Conservation (phyloP, 1,140 invertebrate species). For the Bombyx mandarina region DNA sequence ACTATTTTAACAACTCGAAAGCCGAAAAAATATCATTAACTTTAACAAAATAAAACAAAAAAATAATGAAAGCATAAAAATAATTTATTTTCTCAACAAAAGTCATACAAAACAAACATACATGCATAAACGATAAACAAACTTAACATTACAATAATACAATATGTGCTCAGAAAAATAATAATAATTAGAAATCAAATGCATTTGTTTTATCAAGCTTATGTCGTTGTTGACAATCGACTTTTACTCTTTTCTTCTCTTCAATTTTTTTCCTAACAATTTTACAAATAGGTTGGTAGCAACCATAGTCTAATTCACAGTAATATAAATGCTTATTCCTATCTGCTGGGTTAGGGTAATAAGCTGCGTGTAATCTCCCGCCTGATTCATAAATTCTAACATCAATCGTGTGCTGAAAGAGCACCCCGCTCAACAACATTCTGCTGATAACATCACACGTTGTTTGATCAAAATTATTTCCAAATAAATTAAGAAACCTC, state of each 20-base stretch:
- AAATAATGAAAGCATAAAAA: too few relatives aligned
- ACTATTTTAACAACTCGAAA: too few relatives aligned
- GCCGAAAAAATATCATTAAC: too few relatives aligned
- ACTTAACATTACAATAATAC: too few relatives aligned
- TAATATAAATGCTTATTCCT: constrained; percentile 56
- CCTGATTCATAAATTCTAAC: constrained; percentile 71
- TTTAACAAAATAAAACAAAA: too few relatives aligned
- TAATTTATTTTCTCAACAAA: too few relatives aligned
- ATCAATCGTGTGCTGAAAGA: constrained; percentile 71
- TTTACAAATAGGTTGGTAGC: constrained; percentile 41
- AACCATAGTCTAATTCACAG: constrained; percentile 45
- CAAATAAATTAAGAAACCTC: constrained; percentile 70
- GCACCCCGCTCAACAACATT: constrained; percentile 63
- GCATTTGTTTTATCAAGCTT: constrained; percentile 42
- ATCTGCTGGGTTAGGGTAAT: constrained; percentile 59
- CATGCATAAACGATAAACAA: too few relatives aligned
- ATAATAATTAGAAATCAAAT: constrained; percentile 27
- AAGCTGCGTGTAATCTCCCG: constrained; percentile 61
- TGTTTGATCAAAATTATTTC: constrained; percentile 61
- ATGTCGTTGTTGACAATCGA: constrained; percentile 44
- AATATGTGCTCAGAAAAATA: constrained; percentile 1
- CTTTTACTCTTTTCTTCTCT: constrained; percentile 38
- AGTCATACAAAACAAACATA: too few relatives aligned
- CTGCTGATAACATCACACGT: constrained; percentile 62
- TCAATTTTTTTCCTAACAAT: constrained; percentile 41